These are phyloP conservation scores for Diabrotica balteata DNA, from an alignment of 2,888 invertebrate species.

Conservation along the genomic window DNA sequence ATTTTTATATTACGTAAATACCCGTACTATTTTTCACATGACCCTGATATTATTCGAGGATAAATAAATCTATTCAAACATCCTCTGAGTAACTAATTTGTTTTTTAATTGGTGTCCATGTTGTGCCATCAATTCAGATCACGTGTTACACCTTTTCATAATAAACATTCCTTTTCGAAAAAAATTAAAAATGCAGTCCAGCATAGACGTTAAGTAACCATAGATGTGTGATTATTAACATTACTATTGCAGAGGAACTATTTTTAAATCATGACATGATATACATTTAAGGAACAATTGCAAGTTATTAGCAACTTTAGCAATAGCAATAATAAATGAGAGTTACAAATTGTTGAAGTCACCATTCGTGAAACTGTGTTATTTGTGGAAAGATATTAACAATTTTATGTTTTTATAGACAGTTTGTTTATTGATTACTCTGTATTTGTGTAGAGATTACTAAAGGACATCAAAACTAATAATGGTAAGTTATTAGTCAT, in stretches of 20 bases:
- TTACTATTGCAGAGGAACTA: constrained; percentile 34
- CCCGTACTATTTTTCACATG: constrained; percentile 6
- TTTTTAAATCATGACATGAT: constrained; percentile 40
- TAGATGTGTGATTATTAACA: constrained; percentile 17
- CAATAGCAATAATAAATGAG: constrained; percentile 22
- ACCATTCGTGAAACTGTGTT: constrained; percentile 14
- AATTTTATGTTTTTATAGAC: not conserved
- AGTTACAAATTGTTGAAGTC: constrained; percentile 3
- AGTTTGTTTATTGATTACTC: not conserved
- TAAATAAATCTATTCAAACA: constrained; percentile 8
- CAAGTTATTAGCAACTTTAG: constrained; percentile 28
- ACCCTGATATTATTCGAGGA: constrained; percentile 5
- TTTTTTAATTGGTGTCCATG: constrained; percentile 17
- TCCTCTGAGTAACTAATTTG: constrained; percentile 9
- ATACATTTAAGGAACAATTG: constrained; percentile 33
- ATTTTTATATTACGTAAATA: not conserved
- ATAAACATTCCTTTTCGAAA: constrained; percentile 18
- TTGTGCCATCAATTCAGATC: constrained; percentile 23
- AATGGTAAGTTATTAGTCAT: constrained; percentile 19
- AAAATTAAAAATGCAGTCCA: constrained; percentile 21
- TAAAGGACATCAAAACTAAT: not conserved
- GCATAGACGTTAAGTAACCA: constrained; percentile 11
- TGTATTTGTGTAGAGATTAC: not conserved
- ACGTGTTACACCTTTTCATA: constrained; percentile 17
- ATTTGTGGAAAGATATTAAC: not conserved